Base-by-base conservation (phyloP, 2,888 invertebrate species). In the Hydriomena furcata region DNA sequence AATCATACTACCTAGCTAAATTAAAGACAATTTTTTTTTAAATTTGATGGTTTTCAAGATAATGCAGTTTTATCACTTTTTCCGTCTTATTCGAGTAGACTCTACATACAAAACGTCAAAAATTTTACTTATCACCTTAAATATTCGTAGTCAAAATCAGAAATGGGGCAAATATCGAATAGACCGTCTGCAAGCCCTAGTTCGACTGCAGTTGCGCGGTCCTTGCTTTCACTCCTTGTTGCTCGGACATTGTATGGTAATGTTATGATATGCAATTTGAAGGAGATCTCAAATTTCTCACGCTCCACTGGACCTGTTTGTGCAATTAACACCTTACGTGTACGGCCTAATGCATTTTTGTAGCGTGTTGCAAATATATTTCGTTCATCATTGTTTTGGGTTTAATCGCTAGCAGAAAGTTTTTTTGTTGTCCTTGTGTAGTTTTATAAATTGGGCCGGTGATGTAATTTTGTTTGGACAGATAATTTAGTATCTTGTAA, bases 191-290 rank as follows among this genome's bases (percentile, higher is more conserved):
- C 12, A 10, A 51, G 30, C 36, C 24, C 36, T 31, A 34, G 13
- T 1, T 25, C 17, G 12, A 4, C 31, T 6, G n/a, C 31, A 7
- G 40, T 64, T 61, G 57, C 58, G 46, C 32, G 60, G 58, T 60
- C 59, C 55, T 63, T 59, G 73, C 79, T 82, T 81, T 82, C 81
- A 76, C 76, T 81, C 71, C 73, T 69, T 76, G 78, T 76, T 77
- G 72, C 44, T 67, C 51, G 61, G 52, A 73, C 66, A 77, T 81
- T 79, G 78, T 80, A 79, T 76, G 80, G 66, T 79, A 80, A 79
- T 79, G 58, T 44, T 30, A 43, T 35, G 60, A 69, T 71, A 67
- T 73, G 67, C 70, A 71, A 73, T 72, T 76, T 63, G 63, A 65
- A 63, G 63, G 65, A 63, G 62, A 75, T 70, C 68, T 67, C 58